Evolutionary conservation across 2,888 invertebrate species (phyloP).

Genomic region (Melieria crassipennis): DNA sequence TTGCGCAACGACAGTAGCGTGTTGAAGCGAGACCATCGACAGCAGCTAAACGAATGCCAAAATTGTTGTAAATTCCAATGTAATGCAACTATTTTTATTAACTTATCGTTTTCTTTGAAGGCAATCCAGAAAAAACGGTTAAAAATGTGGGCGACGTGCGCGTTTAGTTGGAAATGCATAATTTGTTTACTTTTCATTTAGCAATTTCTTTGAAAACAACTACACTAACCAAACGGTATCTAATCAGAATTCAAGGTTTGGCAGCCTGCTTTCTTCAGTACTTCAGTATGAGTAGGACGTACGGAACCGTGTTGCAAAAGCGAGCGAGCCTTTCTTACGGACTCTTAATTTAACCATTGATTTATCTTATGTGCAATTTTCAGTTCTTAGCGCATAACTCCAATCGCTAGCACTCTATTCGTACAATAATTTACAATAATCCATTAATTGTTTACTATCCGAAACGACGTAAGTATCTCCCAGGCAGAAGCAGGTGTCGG

Average conservation of each 20-base stretch:
- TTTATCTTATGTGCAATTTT: too few species aligned
- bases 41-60: constrained; percentile 18
- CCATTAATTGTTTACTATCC: too few species aligned
- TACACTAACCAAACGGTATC: constrained; percentile 33
- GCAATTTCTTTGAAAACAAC: constrained; percentile 22
- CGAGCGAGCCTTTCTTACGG: too few species aligned
- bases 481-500: too few species aligned
- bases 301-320: constrained; percentile 7
- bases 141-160: constrained; percentile 30
- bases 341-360: too few species aligned
- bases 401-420: too few species aligned
- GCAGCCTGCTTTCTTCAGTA: constrained; percentile 29
- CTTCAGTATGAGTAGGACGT: constrained; percentile 27
- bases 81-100: constrained; percentile 25
- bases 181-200: constrained; percentile 12
- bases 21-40: constrained; percentile 46
- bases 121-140: constrained; percentile 46
- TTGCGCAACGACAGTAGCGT: constrained; percentile 27
- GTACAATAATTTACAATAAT: too few species aligned
- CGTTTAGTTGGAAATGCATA: constrained; percentile 25
- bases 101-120: constrained; percentile 57
- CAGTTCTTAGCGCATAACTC: too few species aligned
- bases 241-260: constrained; percentile 39
- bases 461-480: too few species aligned
- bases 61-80: constrained; percentile 2